A percentile compares a stretch with the other conserved stretches of the same genome.
Evolutionary conservation across 2,888 invertebrate species (phyloP).

Genomic region (Leptinotarsa rubiginosa): DNA sequence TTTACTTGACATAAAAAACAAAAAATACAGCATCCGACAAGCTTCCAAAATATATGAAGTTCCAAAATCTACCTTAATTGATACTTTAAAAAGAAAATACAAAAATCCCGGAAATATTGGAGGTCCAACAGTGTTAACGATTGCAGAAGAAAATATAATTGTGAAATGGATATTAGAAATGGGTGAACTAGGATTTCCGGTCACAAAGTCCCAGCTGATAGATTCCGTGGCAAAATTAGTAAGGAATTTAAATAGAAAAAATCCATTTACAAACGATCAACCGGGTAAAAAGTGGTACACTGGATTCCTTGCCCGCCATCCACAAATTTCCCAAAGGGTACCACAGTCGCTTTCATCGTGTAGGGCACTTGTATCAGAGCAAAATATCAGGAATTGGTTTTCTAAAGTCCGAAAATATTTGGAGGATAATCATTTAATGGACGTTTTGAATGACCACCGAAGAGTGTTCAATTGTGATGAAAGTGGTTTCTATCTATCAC

Average conservation of each 20-base stretch:
- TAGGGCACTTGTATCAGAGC: constrained; percentile 48
- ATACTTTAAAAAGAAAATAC: neutral
- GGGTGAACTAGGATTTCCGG: constrained; percentile 18
- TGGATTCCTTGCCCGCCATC: constrained; percentile 56
- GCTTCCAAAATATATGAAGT: constrained; percentile 10
- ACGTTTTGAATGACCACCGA: constrained; percentile 49
- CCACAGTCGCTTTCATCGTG: constrained; percentile 44
- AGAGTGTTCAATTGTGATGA: constrained; percentile 60
- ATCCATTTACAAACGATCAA: constrained; percentile 53
- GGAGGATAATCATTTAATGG: constrained; percentile 21
- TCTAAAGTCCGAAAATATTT: constrained; percentile 32
- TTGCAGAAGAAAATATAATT: constrained; percentile 3
- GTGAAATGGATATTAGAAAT: constrained; percentile 7
- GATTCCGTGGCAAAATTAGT: constrained; percentile 40
- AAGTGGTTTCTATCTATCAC: constrained; percentile 57
- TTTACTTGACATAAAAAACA: neutral
- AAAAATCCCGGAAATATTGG: constrained; percentile 12
- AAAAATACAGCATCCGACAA: constrained; percentile 6
- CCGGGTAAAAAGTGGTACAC: constrained; percentile 59
- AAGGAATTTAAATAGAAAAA: constrained; percentile 39
- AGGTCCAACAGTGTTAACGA: neutral
- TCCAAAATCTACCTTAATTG: constrained; percentile 15
- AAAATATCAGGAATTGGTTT: constrained; percentile 53
- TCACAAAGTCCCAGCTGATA: constrained; percentile 14
- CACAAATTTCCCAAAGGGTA: constrained; percentile 54